phyloP scores from a whole-genome alignment of 2,888 invertebrate species.

The Eupeodes luniger region DNA sequence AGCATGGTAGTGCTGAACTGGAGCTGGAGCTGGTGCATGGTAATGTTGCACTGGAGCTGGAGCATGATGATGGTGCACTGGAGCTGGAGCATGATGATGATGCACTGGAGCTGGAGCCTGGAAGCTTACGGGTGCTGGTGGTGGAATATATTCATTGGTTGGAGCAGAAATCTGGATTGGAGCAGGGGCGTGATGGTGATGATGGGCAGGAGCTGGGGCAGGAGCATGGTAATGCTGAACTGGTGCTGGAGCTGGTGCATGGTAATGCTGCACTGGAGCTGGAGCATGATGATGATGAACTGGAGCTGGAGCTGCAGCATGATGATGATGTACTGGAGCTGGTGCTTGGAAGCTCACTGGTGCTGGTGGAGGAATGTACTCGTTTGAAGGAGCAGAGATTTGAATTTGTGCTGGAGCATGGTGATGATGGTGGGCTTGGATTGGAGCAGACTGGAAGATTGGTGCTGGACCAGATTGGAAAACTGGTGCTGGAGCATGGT shows the following conservation, averaged over 20 bases:
- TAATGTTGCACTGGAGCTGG: constrained; percentile 2
- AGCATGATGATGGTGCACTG: constrained; percentile 5
- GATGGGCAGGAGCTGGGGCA: constrained; percentile 18
- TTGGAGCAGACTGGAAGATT: constrained; percentile 8
- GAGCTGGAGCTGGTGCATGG: constrained; percentile 28
- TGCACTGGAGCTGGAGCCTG: constrained; percentile 46
- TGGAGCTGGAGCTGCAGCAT: constrained; percentile 18
- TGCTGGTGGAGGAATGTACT: constrained; percentile 67
- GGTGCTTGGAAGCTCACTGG: constrained; percentile 35
- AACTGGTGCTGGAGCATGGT: constrained; percentile 28
- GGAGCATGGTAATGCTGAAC: constrained; percentile 9
- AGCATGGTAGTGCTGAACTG: constrained; percentile 7
- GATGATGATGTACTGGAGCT: constrained; percentile 29
- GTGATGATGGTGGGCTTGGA: constrained; percentile 9
- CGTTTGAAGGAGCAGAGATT: constrained; percentile 34
- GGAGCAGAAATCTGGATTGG: constrained; percentile 12
- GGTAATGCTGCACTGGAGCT: constrained; percentile 11
- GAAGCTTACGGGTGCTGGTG: constrained; percentile 42
- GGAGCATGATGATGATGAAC: not conserved
- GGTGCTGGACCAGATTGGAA: constrained; percentile 25
- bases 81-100: constrained; percentile 5
- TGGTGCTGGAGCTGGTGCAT: constrained; percentile 26
- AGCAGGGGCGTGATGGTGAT: not conserved
- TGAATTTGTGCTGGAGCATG: constrained; percentile 21
- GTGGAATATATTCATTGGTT: constrained; percentile 54